Evolutionary conservation across 1,140 invertebrate species (phyloP), one percentile per base, ranked within the genome.

Genomic region (Muscidifurax raptorellus): DNA sequence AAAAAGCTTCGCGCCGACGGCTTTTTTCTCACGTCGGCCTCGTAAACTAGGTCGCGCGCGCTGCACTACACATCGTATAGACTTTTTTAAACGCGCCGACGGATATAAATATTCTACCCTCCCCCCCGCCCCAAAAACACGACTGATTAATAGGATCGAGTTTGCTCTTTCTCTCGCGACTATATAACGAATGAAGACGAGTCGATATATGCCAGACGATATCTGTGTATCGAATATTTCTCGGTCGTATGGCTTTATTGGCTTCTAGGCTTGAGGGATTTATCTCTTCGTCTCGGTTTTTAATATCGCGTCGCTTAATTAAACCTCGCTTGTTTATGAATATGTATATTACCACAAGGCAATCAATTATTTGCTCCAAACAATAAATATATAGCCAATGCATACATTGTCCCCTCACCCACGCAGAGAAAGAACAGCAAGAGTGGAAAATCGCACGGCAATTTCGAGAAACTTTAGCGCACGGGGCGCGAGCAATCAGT

Each of bases 151-250:
- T 85, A 85, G 78, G 69, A 32, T 67, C 72, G 13, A 67, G 47
- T 74, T 84, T 74, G 80, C 80, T 79, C n/a, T 77, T 18, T 36
- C n/a, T 13, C 28, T n/a, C 30, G 12, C 64, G 40, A 52, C 32
- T 84, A n/a, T n/a, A n/a, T n/a, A 84, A 84, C 47, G 64, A 74
- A 84, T 59, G 83, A 80, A 75, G 77, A 80, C 80, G 30, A 80
- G 30, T 84, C n/a, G 36, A 69, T 76, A 13, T 32, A 27, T n/a
- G n/a, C 27, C 32, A 76, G 7, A 7, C 52, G 44, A 18, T 47
- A 15, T 18, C 1, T 10, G 4, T 66, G 27, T 40, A 77, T 82
- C 22, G 30, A 76, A 40, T 13, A 77, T 72, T 84, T 84, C 79
- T 84, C 82, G 22, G 15, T 52, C 47, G 27, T 47, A 27, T 22